Base-by-base conservation (phyloP, 1,140 invertebrate genomes). In the Drosophila quadrilineata region DNA sequence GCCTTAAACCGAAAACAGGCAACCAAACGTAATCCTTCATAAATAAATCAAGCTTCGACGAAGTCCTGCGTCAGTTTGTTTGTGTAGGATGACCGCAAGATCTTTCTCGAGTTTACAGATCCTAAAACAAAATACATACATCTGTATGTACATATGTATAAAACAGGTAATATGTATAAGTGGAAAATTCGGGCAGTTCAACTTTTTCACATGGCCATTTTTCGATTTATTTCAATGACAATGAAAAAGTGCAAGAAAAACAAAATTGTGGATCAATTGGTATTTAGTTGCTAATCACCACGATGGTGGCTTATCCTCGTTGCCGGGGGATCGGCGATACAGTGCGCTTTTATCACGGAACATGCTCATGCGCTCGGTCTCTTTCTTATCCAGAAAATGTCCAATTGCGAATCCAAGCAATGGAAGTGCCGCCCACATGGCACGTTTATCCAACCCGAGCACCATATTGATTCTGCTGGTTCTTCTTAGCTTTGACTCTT, bases 341-440 rank as follows among this genome's bases (percentile, higher is more conserved):
- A 96, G 88, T 17, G 92, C 92, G 77, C 94, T 95, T 88, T 95
- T 96, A 76, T 96, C 95, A 59, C 95, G 91, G 87, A 94, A 96
- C 24, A 88, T 88, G 0, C 91, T 92, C 92, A 95, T 93, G 31
- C 94, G 92, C 29, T 93, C 88, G 6, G 93, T 93, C 90, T 96
- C 95, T 57, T 92, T 90, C 3, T 89, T 86, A 79, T 96, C 94
- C 12, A 96, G 57, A 62, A 88, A 93, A 57, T 90, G 90, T 0
- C 95, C 95, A 66, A 95, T 65, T 0, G 88, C 73, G 73, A 89
- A 93, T 0, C 92, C 93, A 28, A 88, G 45, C 2, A 93, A 3
- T 1, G 94, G 93, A 0, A 94, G 6, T 2, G 75, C 69, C 2
- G 90, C 67, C 76, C 89, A 89, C 2, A 91, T 16, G 19, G 88